Conservation (phyloP, 2,797 vertebrate genomes). For the Uromys caudimaculatus region DNA sequence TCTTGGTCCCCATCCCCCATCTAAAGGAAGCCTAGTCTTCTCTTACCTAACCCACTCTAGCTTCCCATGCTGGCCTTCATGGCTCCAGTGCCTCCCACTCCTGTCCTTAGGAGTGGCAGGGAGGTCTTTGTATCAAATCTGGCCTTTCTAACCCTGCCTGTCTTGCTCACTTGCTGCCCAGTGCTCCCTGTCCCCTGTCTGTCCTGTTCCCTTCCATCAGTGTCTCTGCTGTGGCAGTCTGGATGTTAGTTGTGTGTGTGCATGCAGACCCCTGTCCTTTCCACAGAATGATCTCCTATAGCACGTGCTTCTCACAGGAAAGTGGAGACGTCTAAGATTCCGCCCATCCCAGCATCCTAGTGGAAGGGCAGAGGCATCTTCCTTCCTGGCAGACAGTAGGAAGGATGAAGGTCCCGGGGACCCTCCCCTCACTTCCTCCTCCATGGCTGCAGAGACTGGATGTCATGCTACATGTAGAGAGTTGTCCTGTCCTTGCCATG, state of each 20-base stretch:
- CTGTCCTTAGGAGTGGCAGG: not conserved
- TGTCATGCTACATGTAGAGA: not conserved
- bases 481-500: not conserved
- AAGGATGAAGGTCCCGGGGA: not conserved
- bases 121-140: not conserved
- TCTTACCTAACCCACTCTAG: fast-evolving
- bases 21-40: not conserved
- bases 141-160: not conserved
- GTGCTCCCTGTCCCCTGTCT: not conserved
- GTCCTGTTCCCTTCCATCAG: not conserved
- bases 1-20: not conserved
- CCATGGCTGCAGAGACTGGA: not conserved
- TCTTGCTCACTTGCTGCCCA: not conserved
- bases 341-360: not conserved
- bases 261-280: not conserved
- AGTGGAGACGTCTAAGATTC: not conserved
- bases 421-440: not conserved
- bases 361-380: not conserved
- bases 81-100: not conserved
- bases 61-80: not conserved
- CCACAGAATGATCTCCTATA: not conserved
- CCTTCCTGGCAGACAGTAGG: not conserved
- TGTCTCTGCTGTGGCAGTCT: not conserved
- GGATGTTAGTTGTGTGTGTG: not conserved
- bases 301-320: not conserved